Evolutionary conservation across 2,797 vertebrate species (phyloP).

Genomic region (Silurus aristotelis): DNA sequence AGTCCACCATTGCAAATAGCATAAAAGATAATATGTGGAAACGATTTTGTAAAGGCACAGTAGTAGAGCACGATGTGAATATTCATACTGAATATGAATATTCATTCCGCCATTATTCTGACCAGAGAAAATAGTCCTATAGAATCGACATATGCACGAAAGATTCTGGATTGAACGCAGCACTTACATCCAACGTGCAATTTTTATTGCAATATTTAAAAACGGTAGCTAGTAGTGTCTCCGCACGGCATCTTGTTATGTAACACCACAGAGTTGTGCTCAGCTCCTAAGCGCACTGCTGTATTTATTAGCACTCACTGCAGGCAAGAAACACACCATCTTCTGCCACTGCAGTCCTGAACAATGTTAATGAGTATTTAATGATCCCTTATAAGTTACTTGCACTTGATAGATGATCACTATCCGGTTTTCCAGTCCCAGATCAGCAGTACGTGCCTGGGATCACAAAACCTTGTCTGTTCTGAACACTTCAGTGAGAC

Average conservation of each 20-base stretch:
- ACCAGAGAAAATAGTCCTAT: neutral
- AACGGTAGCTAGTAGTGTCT: neutral
- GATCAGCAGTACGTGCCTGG: neutral
- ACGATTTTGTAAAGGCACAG: too few species aligned
- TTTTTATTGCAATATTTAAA: neutral
- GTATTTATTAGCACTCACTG: neutral
- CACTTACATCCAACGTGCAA: neutral
- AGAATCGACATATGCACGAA: neutral
- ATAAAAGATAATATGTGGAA: too few species aligned
- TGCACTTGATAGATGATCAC: slow-evolving; percentile 10
- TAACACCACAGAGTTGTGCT: slow-evolving; percentile 7
- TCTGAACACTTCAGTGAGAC: slow-evolving; percentile 18
- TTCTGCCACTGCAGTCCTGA: neutral
- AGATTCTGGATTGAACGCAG: neutral
- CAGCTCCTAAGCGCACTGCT: neutral
- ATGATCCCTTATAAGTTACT: neutral
- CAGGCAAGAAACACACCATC: slow-evolving; percentile 7
- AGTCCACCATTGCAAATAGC: too few species aligned
- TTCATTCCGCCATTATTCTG: neutral
- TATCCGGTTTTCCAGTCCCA: slow-evolving; percentile 12
- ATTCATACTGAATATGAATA: too few species aligned
- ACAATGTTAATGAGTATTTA: neutral
- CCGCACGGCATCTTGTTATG: neutral
- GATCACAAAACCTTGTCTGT: slow-evolving; percentile 35
- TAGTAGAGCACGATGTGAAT: too few species aligned